Base-by-base conservation (phyloP, 2,888 invertebrate genomes). In the Xanthorhoe spadicearia region DNA sequence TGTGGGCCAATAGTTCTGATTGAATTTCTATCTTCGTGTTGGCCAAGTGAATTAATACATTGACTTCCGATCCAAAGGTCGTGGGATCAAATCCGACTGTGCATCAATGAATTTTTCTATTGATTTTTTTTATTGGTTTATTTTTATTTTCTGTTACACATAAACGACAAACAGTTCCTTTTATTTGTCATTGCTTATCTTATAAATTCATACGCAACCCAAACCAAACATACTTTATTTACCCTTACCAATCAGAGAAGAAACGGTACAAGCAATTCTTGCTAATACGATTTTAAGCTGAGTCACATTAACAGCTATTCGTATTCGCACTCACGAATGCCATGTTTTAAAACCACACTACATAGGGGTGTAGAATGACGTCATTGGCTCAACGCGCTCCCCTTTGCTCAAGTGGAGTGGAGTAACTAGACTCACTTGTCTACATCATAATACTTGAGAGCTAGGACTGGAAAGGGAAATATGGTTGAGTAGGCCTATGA, bases 321-420 rank as follows among this genome's bases (percentile, higher is more conserved):
- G 76, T 77, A 82, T 80, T 80, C 81, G 73, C 66, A 71, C 77
- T 71, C 81, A 82, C 81, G 81, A 68, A 70, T 77, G 80, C 79
- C 82, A 82, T 82, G 77, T 82, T 83, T 75, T 56, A 74, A 74
- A 76, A 70, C 70, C 78, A 70, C 77, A 74, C 78, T 80, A 77
- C 74, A 74, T 64, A 74, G 76, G 83, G 81, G 78, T 76, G 80
- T 74, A 76, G 76, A 77, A 76, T 87, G 86, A 87, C 87, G 86
- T 86, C 89, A 90, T 88, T 90, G 90, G 89, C 86, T 83, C 85
- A 83, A 85, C 87, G 86, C 89, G 83, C 89, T 86, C 90, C 90
- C 90, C 66, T 68, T 60, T 55, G 69, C 74, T 74, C 63, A 38
- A 49, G 48, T 53, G 56, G 61, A 70, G 69, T 68, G 60, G 57